Evolutionary conservation across 2,888 invertebrate species (phyloP).

Genomic region (Blera fallax): DNA sequence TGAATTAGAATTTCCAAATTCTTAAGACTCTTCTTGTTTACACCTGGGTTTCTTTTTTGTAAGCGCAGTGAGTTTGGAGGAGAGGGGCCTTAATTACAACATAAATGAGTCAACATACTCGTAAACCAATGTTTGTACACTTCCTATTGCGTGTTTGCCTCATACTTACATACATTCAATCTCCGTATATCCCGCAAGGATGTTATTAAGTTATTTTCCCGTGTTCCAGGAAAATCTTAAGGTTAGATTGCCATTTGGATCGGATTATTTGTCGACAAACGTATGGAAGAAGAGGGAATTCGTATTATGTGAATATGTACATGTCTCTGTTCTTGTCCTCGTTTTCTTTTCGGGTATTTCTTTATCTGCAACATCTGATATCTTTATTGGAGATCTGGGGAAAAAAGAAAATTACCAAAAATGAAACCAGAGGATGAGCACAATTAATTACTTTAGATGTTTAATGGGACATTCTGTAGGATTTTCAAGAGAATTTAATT

Average conservation of each 20-base stretch:
- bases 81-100: constrained; percentile 34
- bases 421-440: not conserved
- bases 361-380: constrained; percentile 28
- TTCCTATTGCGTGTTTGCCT: not conserved
- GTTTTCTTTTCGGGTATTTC: not conserved
- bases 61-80: not conserved
- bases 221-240: constrained; percentile 14
- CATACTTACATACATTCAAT: not conserved
- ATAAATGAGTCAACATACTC: constrained; percentile 22
- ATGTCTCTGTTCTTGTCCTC: not conserved
- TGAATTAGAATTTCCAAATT: constrained; percentile 16
- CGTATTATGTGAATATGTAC: not conserved
- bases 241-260: constrained; percentile 26
- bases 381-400: constrained; percentile 8
- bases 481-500: constrained; percentile 19
- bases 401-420: constrained; percentile 13
- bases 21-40: constrained; percentile 13
- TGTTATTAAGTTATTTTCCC: constrained; percentile 27
- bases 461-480: constrained; percentile 12
- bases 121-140: constrained; percentile 4
- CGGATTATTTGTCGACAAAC: constrained; percentile 29
- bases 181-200: not conserved
- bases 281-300: not conserved
- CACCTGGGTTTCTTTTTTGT: constrained; percentile 13
- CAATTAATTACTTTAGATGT: constrained; percentile 2